A percentile compares a stretch with the other conserved stretches of the same genome.
These are phyloP conservation scores for Megathymus violae DNA, from an alignment of 1,140 invertebrate species.

Conservation along the genomic window DNA sequence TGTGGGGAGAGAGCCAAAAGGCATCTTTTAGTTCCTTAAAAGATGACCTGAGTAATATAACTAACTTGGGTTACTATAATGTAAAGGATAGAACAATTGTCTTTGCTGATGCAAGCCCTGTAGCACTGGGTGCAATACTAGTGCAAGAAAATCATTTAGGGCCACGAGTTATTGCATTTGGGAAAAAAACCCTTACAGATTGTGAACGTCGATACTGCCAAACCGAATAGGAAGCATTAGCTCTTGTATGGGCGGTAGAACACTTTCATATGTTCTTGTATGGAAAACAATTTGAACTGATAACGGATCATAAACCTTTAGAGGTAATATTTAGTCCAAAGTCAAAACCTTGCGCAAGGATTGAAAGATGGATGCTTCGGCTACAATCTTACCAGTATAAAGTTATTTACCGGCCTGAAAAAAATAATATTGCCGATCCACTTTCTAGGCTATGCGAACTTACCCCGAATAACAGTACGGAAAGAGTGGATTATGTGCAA, in stretches of 20 bases:
- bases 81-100: conserved; percentile 46
- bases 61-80: conserved; percentile 33
- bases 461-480: too few relatives aligned
- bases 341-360: too few relatives aligned
- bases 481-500: too few relatives aligned
- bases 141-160: conserved; percentile 13
- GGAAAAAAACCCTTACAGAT: conserved; percentile 24
- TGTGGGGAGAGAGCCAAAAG: not conserved
- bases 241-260: too few relatives aligned
- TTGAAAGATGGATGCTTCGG: conserved; percentile 39
- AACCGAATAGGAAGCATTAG: conserved; percentile 42
- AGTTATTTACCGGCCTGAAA: conserved; percentile 36
- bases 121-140: conserved; percentile 62
- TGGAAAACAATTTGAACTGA: conserved; percentile 40
- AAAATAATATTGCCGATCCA: conserved; percentile 45
- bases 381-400: conserved; percentile 37
- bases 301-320: conserved; percentile 42
- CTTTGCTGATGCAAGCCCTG: conserved; percentile 71
- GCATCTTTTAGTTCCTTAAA: not conserved
- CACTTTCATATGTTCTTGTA: conserved; percentile 40
- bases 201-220: conserved; percentile 34
- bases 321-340: conserved; percentile 37
- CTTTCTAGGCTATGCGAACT: conserved; percentile 38
- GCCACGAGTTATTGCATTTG: conserved; percentile 30
- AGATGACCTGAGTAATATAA: not conserved